A percentile compares a stretch with the other conserved stretches of the same genome.
Conservation (phyloP, 1,140 invertebrate species). For the Trachymyrmex septentrionalis region DNA sequence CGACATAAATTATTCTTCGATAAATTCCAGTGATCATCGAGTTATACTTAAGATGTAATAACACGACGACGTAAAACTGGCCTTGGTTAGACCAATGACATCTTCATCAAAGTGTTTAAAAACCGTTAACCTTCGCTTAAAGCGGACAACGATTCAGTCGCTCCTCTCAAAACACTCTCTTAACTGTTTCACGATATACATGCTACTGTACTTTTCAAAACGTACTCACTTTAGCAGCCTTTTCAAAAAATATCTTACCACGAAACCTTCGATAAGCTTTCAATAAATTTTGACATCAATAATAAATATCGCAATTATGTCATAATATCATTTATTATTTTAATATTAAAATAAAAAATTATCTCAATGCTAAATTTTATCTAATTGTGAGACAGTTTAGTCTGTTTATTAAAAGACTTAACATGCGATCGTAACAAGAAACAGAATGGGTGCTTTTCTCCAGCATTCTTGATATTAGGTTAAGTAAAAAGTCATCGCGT, state of each 20-base stretch:
- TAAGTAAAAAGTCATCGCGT: too few species aligned
- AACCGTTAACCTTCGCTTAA: slow-evolving; percentile 64
- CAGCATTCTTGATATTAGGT: neutral
- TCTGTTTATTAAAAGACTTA: neutral
- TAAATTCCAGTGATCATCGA: slow-evolving; percentile 14
- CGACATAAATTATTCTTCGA: neutral
- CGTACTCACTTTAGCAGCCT: neutral
- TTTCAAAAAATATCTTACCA: neutral
- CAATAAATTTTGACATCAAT: neutral
- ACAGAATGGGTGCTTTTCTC: neutral
- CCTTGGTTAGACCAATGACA: slow-evolving; percentile 66
- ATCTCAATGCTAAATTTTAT: neutral
- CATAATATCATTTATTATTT: neutral
- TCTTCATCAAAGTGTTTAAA: slow-evolving; percentile 71
- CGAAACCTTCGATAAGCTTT: neutral
- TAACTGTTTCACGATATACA: slow-evolving; percentile 55
- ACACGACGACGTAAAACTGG: slow-evolving; percentile 11
- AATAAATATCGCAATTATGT: neutral
- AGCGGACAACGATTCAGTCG: slow-evolving; percentile 49
- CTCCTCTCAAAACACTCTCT: slow-evolving; percentile 28
- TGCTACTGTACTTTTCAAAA: neutral
- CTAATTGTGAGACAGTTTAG: neutral
- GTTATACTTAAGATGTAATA: slow-evolving; percentile 8
- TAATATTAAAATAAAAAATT: neutral
- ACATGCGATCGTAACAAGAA: neutral